Conservation (phyloP, 2,113 vertebrate species). For the Paraplagusia blochii region DNA sequence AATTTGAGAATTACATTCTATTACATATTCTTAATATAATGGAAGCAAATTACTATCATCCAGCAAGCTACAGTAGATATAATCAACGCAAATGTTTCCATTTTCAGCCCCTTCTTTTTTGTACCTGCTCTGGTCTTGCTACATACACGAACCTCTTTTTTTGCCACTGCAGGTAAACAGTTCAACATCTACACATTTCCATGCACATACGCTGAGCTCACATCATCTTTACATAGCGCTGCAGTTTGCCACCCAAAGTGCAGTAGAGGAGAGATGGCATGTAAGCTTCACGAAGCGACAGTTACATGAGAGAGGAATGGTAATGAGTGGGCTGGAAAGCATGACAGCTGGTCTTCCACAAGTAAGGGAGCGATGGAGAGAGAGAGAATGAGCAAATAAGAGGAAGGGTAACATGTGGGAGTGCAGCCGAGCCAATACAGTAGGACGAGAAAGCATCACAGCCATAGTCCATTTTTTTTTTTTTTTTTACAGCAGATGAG, state of each 20-base stretch:
- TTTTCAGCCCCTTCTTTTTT: neutral
- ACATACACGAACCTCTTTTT: neutral
- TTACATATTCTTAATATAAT: too few species aligned
- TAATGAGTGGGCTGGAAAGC: conserved; percentile 69
- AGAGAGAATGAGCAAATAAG: conserved; percentile 37
- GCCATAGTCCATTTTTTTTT: conserved; percentile 45
- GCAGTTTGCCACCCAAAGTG: conserved; percentile 29
- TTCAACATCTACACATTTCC: neutral
- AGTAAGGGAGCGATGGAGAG: conserved; percentile 38
- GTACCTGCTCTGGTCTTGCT: neutral
- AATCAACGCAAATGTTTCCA: too few species aligned
- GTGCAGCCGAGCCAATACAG: conserved; percentile 43
- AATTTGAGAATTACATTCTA: too few species aligned
- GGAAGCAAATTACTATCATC: too few species aligned
- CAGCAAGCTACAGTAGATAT: too few species aligned
- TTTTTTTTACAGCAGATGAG: conserved; percentile 56
- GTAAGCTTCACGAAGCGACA: conserved; percentile 48
- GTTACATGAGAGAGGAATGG: conserved; percentile 37
- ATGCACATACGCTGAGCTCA: conserved; percentile 10
- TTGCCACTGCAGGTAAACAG: conserved; percentile 1
- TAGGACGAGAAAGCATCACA: conserved; percentile 40
- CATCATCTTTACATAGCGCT: conserved; percentile 44
- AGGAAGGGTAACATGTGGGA: conserved; percentile 53
- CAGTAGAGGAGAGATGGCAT: conserved; percentile 36
- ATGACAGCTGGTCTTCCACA: conserved; percentile 62